phyloP scores from a whole-genome alignment of 1,140 invertebrate species.

The Geopemphigus sp. region DNA sequence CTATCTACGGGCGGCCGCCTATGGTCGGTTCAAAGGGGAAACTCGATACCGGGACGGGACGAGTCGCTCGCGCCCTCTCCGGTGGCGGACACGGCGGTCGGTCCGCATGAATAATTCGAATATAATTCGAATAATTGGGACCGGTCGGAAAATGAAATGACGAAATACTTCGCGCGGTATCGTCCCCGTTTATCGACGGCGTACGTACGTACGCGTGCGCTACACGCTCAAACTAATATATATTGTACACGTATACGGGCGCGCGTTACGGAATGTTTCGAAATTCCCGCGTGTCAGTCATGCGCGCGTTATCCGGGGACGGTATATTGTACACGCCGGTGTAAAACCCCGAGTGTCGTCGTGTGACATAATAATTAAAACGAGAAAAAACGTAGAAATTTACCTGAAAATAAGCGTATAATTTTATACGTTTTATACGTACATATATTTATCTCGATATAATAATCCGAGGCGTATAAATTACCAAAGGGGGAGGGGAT shows the following conservation, averaged over 20 bases:
- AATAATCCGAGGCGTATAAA: constrained; percentile 7
- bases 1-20: no score
- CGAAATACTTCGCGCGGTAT: no score
- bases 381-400: neutral
- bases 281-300: neutral
- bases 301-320: neutral
- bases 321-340: neutral
- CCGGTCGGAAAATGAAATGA: no score
- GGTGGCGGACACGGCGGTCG: no score
- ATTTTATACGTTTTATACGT: neutral
- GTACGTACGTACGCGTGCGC: neutral
- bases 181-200: no score
- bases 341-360: neutral
- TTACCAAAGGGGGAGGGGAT: neutral
- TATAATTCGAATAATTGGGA: no score
- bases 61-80: no score
- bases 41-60: no score
- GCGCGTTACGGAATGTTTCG: neutral
- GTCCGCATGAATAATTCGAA: no score
- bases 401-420: neutral
- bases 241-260: neutral
- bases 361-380: constrained; percentile 10
- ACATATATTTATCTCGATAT: neutral
- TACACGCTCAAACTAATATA: no score
- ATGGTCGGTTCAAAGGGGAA: no score